Conservation (phyloP, 1,140 invertebrate species). For the Druon quercuslanigerum region DNA sequence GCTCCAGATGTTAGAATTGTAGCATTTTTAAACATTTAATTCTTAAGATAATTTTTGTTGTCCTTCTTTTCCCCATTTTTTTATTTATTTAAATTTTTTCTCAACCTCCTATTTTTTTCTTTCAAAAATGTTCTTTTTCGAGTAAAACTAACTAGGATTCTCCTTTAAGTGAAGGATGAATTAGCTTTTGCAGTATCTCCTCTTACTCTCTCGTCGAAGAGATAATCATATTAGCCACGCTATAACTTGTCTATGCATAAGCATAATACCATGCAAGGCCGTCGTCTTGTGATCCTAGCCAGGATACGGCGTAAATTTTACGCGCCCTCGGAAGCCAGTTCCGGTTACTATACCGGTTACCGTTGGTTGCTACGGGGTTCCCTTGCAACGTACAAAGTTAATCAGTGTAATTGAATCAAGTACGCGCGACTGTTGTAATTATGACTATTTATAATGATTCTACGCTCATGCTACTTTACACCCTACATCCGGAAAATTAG, state of each 20-base stretch:
- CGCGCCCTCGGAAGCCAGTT: constrained; percentile 49
- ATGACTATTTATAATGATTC: constrained; percentile 76
- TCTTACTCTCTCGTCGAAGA: constrained; percentile 64
- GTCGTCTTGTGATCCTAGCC: constrained; percentile 69
- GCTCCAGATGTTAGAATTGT: neutral
- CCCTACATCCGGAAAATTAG: constrained; percentile 47
- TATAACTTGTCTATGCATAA: constrained; percentile 75
- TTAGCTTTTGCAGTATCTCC: constrained; percentile 5
- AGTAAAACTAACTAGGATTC: constrained; percentile 22
- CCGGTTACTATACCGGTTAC: constrained; percentile 47
- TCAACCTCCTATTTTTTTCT: neutral
- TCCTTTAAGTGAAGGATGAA: constrained; percentile 37
- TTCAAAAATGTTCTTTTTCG: constrained; percentile 38
- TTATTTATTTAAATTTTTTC: no score
- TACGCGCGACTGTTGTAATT: constrained; percentile 75
- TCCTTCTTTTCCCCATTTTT: no score
- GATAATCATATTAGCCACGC: constrained; percentile 73
- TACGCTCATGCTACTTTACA: constrained; percentile 51
- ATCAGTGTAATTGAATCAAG: constrained; percentile 76
- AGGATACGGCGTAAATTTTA: constrained; percentile 71
- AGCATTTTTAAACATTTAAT: no score
- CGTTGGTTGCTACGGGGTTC: constrained; percentile 36
- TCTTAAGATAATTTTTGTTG: no score
- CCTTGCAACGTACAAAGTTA: constrained; percentile 70
- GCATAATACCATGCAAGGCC: constrained; percentile 65